Evolutionary conservation across 2,797 vertebrate species (phyloP).

Genomic region (Nannoperca obscura): DNA sequence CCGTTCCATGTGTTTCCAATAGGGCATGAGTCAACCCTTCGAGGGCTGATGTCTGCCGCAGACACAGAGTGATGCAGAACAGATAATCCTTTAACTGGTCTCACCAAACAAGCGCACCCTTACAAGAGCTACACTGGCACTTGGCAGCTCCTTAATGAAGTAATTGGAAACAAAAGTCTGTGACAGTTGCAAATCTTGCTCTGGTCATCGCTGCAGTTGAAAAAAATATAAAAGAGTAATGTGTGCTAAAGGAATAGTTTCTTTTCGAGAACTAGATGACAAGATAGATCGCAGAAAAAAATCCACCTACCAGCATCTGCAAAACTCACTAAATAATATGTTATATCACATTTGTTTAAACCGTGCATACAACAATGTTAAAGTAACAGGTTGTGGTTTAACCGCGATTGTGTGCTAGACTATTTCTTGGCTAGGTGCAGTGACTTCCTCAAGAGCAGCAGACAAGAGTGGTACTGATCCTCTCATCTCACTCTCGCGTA

Average conservation of each 20-base stretch:
- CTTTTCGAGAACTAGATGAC: neutral
- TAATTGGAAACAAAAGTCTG: conserved; percentile 30
- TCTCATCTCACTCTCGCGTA: neutral
- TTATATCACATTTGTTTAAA: conserved; percentile 7
- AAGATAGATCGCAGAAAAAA: neutral
- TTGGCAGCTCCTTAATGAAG: conserved; percentile 37
- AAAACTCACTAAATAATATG: neutral
- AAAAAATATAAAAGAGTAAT: conserved; percentile 26
- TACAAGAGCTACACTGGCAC: conserved; percentile 22
- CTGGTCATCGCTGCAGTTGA: neutral
- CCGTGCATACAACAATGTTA: neutral
- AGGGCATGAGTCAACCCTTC: conserved; percentile 29
- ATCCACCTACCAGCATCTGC: neutral
- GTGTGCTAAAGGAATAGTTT: neutral
- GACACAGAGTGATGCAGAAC: conserved; percentile 31
- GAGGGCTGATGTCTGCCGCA: conserved; percentile 27
- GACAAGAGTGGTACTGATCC: neutral
- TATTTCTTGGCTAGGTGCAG: neutral
- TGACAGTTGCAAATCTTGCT: conserved; percentile 14
- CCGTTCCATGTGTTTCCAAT: conserved; percentile 61
- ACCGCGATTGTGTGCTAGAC: neutral
- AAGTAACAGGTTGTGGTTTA: neutral
- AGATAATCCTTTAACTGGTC: conserved; percentile 39
- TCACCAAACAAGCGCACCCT: conserved; percentile 22
- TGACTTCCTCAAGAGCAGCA: neutral